Conservation (phyloP, 2,797 vertebrate species). For the Garrulus glandarius region DNA sequence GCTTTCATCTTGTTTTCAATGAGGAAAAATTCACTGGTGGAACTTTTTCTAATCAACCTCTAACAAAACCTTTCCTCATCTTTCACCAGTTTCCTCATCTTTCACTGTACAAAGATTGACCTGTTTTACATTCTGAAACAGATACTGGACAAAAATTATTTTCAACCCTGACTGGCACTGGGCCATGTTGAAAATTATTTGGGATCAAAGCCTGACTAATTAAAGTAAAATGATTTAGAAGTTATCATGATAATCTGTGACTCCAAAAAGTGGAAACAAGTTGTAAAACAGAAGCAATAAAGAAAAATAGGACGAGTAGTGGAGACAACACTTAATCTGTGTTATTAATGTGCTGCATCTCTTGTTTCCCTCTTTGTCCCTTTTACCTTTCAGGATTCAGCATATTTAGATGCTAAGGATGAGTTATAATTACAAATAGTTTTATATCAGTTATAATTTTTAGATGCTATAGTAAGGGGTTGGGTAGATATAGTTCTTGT, state of each 20-base stretch:
- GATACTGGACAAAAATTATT: neutral
- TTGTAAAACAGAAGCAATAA: neutral
- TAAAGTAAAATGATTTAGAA: neutral
- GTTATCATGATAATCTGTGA: neutral
- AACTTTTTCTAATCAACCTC: constrained; percentile 15
- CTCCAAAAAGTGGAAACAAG: neutral
- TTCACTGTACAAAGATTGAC: neutral
- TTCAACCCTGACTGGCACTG: neutral
- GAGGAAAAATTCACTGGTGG: constrained; percentile 19
- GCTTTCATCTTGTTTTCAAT: neutral
- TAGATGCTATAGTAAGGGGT: neutral
- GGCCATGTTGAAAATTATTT: neutral
- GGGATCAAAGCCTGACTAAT: neutral
- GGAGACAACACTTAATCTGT: neutral
- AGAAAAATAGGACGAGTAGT: neutral
- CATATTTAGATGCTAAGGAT: neutral
- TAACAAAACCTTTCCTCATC: neutral
- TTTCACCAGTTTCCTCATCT: neutral
- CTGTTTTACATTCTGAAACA: constrained; percentile 8
- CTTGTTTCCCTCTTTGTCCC: neutral
- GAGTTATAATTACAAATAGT: neutral
- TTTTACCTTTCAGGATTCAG: neutral
- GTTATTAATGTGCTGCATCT: neutral
- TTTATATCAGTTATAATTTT: neutral
- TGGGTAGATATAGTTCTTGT: neutral